Conservation (phyloP, 2,797 vertebrate genomes). For the Tadarida brasiliensis region DNA sequence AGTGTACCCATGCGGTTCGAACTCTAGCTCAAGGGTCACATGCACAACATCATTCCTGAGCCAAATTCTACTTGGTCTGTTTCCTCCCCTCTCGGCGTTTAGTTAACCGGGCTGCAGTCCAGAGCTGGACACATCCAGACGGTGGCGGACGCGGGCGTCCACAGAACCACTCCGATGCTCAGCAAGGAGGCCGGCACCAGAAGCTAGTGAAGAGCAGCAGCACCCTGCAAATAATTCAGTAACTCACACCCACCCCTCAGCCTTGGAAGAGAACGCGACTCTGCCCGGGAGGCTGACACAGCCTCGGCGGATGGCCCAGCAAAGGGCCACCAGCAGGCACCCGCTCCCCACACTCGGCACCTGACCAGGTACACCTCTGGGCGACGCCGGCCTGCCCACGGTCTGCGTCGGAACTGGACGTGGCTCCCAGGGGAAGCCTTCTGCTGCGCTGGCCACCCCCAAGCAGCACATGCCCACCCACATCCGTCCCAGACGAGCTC, state of each 20-base stretch:
- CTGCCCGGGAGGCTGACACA: no score
- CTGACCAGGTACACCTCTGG: not conserved
- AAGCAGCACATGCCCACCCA: not conserved
- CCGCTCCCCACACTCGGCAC: not conserved
- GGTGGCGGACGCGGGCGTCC: fast-evolving
- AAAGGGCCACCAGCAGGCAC: not conserved
- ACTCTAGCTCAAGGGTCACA: not conserved
- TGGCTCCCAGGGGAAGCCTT: not conserved
- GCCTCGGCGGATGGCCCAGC: fast-evolving
- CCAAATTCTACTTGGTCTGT: not conserved
- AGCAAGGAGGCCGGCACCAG: not conserved
- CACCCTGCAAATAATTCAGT: not conserved
- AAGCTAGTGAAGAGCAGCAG: not conserved
- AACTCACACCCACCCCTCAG: not conserved
- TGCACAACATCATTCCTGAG: not conserved
- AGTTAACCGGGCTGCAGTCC: fast-evolving
- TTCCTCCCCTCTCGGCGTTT: not conserved
- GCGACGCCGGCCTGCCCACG: not conserved
- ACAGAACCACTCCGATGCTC: not conserved
- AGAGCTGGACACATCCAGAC: not conserved
- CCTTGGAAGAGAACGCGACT: not conserved
- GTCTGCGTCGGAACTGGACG: not conserved
- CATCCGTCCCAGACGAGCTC: not conserved
- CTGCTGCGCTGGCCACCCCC: not conserved
- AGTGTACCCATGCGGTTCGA: not conserved